These are phyloP conservation scores for Orthosia gothica DNA, from an alignment of 2,888 invertebrate species.

Conservation along the genomic window DNA sequence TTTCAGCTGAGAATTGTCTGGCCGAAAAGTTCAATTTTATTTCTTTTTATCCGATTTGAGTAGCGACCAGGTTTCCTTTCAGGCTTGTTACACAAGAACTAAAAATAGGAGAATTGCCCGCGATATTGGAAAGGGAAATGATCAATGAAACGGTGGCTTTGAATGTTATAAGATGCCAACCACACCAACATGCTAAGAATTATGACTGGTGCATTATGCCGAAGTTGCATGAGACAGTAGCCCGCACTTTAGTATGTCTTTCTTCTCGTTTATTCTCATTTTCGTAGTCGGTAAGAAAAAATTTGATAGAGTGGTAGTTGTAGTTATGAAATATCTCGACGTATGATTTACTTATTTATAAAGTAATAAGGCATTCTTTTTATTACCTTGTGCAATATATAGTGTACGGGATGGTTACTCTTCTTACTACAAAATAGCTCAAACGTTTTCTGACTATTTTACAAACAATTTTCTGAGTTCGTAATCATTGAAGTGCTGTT, in stretches of 20 bases:
- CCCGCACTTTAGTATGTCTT: neutral
- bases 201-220: conserved; percentile 36
- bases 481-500: neutral
- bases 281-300: neutral
- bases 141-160: conserved; percentile 3
- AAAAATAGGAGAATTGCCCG: conserved; percentile 19
- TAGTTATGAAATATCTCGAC: neutral
- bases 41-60: conserved; percentile 38
- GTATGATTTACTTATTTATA: no score
- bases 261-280: neutral
- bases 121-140: conserved; percentile 9
- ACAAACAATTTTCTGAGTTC: no score
- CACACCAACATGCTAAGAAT: conserved; percentile 11
- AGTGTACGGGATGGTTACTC: no score
- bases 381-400: no score
- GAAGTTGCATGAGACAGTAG: neutral
- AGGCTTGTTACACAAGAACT: conserved; percentile 2
- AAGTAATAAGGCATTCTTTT: no score
- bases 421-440: neutral
- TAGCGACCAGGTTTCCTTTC: conserved; percentile 35
- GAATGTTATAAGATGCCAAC: conserved; percentile 20
- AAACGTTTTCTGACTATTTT: no score
- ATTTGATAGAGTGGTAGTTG: neutral
- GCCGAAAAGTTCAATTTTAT: conserved; percentile 47
- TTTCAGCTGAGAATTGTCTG: conserved; percentile 29